A percentile compares a stretch with the other conserved stretches of the same genome.
phyloP scores from a whole-genome alignment of 2,797 vertebrate species.

The Neopelma chrysocephalum region DNA sequence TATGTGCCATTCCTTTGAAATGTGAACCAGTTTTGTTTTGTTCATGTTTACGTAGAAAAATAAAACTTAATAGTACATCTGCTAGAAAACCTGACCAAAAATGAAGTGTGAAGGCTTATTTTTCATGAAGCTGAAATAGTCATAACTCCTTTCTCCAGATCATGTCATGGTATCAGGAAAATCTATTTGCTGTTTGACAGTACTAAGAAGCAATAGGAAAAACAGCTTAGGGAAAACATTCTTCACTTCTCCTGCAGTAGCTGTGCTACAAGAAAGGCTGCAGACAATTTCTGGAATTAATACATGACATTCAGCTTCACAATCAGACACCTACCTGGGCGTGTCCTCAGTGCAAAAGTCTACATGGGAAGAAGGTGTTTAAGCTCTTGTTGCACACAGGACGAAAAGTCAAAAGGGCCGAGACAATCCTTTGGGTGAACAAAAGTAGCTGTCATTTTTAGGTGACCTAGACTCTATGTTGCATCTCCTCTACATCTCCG shows the following conservation, averaged over 20 bases:
- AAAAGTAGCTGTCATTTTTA: not conserved
- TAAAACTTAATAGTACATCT: not conserved
- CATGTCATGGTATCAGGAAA: not conserved
- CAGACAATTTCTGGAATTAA: not conserved
- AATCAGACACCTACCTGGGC: not conserved
- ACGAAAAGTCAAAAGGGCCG: not conserved
- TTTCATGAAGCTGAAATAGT: not conserved
- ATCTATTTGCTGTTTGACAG: not conserved
- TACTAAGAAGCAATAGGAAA: not conserved
- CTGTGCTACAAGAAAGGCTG: not conserved
- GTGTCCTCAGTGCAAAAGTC: not conserved
- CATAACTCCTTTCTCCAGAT: not conserved
- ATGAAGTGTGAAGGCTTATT: not conserved
- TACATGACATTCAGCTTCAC: not conserved
- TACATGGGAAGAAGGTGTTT: not conserved
- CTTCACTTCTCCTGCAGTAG: not conserved
- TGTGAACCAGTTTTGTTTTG: not conserved
- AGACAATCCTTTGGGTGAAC: not conserved
- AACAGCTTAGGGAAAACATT: not conserved
- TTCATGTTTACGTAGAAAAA: not conserved
- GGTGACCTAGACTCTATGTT: not conserved
- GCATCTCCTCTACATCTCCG: not conserved
- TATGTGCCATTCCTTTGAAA: not conserved
- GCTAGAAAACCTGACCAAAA: not conserved
- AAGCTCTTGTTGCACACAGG: not conserved